Evolutionary conservation across 2,888 invertebrate species (phyloP).

Genomic region (Drosophila ezoana): DNA sequence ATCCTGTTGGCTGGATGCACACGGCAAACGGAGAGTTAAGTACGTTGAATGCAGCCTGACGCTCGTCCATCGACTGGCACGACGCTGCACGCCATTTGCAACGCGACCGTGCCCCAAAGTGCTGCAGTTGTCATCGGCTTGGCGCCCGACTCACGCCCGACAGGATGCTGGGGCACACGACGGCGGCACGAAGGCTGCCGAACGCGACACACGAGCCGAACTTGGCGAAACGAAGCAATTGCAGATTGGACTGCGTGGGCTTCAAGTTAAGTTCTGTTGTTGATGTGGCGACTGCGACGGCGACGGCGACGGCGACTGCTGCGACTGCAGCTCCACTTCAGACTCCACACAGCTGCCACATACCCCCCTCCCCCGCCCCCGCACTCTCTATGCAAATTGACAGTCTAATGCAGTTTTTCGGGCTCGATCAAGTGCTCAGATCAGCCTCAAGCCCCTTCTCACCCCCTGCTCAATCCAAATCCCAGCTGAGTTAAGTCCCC

Average conservation of each 20-base stretch:
- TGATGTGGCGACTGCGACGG: constrained; percentile 13
- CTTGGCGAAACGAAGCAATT: constrained; percentile 18
- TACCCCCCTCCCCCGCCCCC: too few relatives aligned
- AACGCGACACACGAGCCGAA: neutral
- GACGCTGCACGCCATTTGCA: constrained; percentile 68
- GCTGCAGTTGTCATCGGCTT: constrained; percentile 39
- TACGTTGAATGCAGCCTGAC: constrained; percentile 77
- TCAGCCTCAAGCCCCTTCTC: too few relatives aligned
- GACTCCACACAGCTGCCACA: neutral
- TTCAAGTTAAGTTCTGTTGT: constrained; percentile 15
- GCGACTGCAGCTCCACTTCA: constrained; percentile 6
- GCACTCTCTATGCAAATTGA: neutral
- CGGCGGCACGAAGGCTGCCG: neutral
- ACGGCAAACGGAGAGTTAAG: constrained; percentile 23
- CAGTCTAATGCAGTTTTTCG: neutral
- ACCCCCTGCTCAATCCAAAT: too few relatives aligned
- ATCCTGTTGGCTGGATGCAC: constrained; percentile 1
- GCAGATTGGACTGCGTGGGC: constrained; percentile 57
- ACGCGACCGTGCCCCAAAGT: constrained; percentile 30
- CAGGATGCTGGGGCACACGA: constrained; percentile 39
- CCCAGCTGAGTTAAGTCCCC: too few relatives aligned
- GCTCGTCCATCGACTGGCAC: constrained; percentile 71
- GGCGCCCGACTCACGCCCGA: constrained; percentile 26
- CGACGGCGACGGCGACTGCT: neutral
- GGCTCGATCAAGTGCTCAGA: too few relatives aligned